Evolutionary conservation across 2,888 invertebrate genomes (phyloP), one percentile per base, ranked within the genome.

Genomic region (Caenorhabditis japonica): DNA sequence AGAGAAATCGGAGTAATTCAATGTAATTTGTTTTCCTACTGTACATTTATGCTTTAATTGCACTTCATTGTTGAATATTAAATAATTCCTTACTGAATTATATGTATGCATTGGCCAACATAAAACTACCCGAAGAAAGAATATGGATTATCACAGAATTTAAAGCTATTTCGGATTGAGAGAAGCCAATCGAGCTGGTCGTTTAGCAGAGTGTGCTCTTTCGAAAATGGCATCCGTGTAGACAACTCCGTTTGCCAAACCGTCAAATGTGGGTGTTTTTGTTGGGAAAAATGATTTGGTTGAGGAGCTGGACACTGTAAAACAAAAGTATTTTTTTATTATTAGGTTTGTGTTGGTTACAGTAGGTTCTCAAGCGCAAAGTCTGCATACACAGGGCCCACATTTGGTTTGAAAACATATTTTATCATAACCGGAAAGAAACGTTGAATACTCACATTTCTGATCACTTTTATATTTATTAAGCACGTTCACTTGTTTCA

Each of bases 401-500:
- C n/a, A n/a, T n/a, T n/a, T n/a, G n/a, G n/a, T n/a, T n/a, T n/a
- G n/a, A n/a, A n/a, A n/a, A n/a, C n/a, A n/a, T n/a, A n/a, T n/a
- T n/a, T n/a, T n/a, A n/a, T n/a, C n/a, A n/a, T n/a, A 43, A 12
- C 27, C 12, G 34, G 23, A 51, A 47, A 33, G 25, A 44, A 52
- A 39, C 19, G 8, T 46, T 53, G 49, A 15, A 21, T 23, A 44
- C 56, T 49, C 8, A 60, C 56, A 15, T 38, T 74, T 68, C 30
- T 59, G 61, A 49, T 91, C 91, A 77, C 89, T 89, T 72, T 91
- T 88, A 56, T 90, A 90, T 81, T 91, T 90, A 77, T 90, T 91
- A 3, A 92, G 88, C 33, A 92, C 88, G 83, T 92, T 91, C 52
- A 90, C 89, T 19, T 91, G 91, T 81, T 92, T 88, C 87, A 91